Percentiles rank a stretch among this genome's conserved stretches.
These are phyloP conservation scores for Lydus trimaculatus DNA, from an alignment of 2,888 invertebrate species.

Conservation along the genomic window DNA sequence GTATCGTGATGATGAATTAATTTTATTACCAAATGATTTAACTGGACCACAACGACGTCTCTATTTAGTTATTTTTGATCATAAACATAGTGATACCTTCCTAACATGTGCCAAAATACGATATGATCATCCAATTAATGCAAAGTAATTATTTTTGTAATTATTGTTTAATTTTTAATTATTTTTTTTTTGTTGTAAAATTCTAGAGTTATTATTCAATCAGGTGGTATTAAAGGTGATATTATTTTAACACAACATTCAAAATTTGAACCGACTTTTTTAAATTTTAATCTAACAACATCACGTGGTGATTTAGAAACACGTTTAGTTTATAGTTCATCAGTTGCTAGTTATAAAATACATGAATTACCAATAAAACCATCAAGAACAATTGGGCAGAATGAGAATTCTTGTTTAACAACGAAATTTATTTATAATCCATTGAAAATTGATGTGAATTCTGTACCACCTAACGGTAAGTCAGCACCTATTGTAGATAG, in stretches of 20 bases:
- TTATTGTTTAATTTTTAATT: conserved; percentile 3
- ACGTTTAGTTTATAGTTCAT: conserved; percentile 76
- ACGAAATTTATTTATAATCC: conserved; percentile 84
- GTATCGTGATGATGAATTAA: conserved; percentile 74
- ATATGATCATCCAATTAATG: conserved; percentile 69
- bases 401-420: conserved; percentile 68
- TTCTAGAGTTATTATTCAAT: conserved; percentile 73
- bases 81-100: conserved; percentile 76
- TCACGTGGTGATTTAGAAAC: conserved; percentile 72
- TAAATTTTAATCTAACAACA: conserved; percentile 74
- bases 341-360: conserved; percentile 75
- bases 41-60: conserved; percentile 77
- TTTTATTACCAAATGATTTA: conserved; percentile 75
- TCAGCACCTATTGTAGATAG: conserved; percentile 29
- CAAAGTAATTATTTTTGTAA: conserved; percentile 67
- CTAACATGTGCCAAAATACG: conserved; percentile 85
- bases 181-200: conserved; percentile 1
- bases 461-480: conserved; percentile 72
- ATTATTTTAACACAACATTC: conserved; percentile 81
- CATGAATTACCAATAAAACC: conserved; percentile 75
- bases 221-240: conserved; percentile 81
- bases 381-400: conserved; percentile 60
- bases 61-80: conserved; percentile 83
- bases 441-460: conserved; percentile 64
- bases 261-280: conserved; percentile 83